Evolutionary conservation across 2,888 invertebrate species (phyloP).

Genomic region (Morinoia aosen): DNA sequence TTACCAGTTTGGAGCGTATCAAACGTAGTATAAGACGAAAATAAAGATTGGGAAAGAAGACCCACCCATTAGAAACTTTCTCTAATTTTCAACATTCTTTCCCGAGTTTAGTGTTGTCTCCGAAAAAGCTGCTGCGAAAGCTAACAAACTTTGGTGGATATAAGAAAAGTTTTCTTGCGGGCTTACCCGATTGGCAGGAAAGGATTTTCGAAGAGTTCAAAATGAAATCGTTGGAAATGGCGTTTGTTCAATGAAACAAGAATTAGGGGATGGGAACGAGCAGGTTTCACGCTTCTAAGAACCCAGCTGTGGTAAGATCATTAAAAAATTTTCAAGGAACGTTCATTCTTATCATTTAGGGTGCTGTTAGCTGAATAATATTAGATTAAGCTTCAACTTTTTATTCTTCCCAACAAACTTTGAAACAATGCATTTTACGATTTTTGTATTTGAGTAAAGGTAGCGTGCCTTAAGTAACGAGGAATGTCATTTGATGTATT

Average conservation of each 20-base stretch:
- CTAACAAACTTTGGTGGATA: constrained; percentile 30
- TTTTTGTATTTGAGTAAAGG: no score
- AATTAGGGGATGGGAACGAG: background rate
- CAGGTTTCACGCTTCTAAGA: background rate
- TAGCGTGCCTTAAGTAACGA: no score
- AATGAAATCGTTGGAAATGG: background rate
- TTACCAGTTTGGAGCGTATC: background rate
- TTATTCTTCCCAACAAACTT: no score
- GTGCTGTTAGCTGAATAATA: no score
- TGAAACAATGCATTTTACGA: no score
- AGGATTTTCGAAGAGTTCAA: background rate
- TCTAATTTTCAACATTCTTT: background rate
- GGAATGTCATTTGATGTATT: no score
- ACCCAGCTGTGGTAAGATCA: background rate
- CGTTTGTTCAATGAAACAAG: background rate
- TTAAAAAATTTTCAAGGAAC: no score
- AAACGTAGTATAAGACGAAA: background rate
- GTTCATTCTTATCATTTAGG: no score
- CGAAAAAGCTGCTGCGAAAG: background rate
- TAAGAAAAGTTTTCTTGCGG: constrained; percentile 13
- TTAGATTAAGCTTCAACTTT: no score
- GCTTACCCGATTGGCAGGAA: background rate
- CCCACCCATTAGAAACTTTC: background rate
- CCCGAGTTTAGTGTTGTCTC: background rate
- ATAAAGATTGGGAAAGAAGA: background rate